Percentiles rank a stretch among this genome's conserved stretches.
Conservation (phyloP, 2,113 vertebrate species). For the Grallaria varia region DNA sequence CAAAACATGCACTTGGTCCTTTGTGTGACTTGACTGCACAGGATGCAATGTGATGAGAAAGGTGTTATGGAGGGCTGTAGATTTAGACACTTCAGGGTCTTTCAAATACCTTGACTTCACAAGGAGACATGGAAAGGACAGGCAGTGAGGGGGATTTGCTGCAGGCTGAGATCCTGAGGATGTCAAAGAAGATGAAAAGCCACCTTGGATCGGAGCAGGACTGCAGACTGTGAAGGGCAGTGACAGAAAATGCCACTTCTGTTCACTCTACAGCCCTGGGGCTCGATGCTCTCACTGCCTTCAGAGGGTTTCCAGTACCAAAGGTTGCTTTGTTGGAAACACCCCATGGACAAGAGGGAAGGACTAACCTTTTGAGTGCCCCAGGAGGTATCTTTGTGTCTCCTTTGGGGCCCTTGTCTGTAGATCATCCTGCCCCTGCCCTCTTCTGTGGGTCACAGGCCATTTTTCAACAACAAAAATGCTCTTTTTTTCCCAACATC, state of each 20-base stretch:
- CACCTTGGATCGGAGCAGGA: accelerated
- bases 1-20: background rate
- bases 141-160: background rate
- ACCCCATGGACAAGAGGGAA: background rate
- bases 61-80: background rate
- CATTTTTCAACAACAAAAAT: background rate
- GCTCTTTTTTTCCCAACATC: background rate
- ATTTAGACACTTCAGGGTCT: background rate
- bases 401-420: background rate
- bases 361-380: background rate
- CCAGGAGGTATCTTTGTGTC: background rate
- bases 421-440: background rate
- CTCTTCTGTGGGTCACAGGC: too few relatives aligned
- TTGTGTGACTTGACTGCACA: background rate
- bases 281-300: background rate
- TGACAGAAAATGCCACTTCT: background rate
- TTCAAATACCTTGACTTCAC: background rate
- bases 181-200: background rate
- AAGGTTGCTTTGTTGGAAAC: accelerated
- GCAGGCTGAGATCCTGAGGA: background rate
- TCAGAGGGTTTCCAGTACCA: background rate
- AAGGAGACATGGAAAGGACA: background rate
- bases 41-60: background rate
- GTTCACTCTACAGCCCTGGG: background rate
- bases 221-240: background rate